Base-by-base conservation (phyloP, 1,140 invertebrate genomes). In the Sipha flava region DNA sequence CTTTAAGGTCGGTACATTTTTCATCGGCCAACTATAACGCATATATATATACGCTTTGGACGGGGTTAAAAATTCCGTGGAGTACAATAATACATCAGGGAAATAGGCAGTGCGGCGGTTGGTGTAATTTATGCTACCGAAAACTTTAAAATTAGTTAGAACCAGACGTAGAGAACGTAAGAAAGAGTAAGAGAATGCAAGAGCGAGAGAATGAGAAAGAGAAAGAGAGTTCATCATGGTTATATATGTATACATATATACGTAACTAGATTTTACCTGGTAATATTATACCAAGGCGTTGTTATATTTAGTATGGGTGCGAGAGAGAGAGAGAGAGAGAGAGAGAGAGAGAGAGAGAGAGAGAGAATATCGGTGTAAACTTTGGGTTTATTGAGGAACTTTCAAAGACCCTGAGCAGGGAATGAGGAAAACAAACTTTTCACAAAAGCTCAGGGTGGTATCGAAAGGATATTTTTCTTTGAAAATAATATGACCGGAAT, bases 91-190 rank as follows among this genome's bases (percentile, higher is more conserved):
- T 77, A 77, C 73, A 77, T 77, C 73, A 77, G 73, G 23, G 21
- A 40, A 77, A 52, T 3, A 43, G 73, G 34, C 52, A 26, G 49
- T 26, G 52, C 31, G 34, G 73, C 29, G 73, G 34, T 40, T 29
- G 47, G 52, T 37, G 73, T 77, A 77, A 77, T 77, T 77, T 77
- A 77, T 77, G 73, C 73, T 29, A 9, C 34, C 21, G 73, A 77
- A 75, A 77, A 77, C 52, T 77, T 77, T 77, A 77, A 77, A 77
- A 77, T 77, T 77, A 77, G 73, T 77, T 77, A 77, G 47, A 21
- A 59, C 52, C 21, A 77, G 52, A 59, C 49, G 73, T 34, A 37
- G 14, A 5, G 14, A 26, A 68, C 43, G 40, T 29, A 70, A 70
- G 37, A 40, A 21, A 21, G 18, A 34, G n/a, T n/a, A 26, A 68